Evolutionary conservation across 2,888 invertebrate genomes (phyloP).

Genomic region (Pachymerium ferrugineum): DNA sequence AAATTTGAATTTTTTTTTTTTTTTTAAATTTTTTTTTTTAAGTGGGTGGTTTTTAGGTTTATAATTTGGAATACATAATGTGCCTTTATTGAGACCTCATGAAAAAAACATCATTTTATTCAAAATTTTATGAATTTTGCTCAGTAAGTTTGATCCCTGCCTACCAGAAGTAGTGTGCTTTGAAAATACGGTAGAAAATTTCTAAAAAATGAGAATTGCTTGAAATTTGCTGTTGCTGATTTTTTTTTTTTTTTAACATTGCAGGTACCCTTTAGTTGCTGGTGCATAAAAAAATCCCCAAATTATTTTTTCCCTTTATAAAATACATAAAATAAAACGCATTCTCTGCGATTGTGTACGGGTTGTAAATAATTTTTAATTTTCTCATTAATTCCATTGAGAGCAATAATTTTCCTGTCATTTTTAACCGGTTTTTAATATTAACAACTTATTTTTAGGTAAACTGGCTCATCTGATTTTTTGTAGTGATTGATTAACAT

Average conservation of each 20-base stretch:
- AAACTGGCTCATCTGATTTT: neutral
- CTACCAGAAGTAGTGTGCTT: constrained; percentile 6
- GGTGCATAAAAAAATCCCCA: neutral
- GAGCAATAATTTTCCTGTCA: neutral
- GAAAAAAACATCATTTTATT: too few species aligned
- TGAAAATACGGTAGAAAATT: too few species aligned
- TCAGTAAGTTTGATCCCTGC: neutral
- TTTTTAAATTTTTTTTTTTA: neutral
- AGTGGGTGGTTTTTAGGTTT: too few species aligned
- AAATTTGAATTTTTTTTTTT: constrained; percentile 1
- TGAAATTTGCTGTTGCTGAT: neutral
- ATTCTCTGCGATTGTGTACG: neutral
- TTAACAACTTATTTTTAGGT: neutral
- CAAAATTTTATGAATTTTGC: constrained; percentile 7
- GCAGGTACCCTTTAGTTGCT: constrained; percentile 3
- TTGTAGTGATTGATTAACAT: neutral
- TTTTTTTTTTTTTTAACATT: neutral
- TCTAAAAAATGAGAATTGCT: too few species aligned
- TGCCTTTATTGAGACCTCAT: constrained; percentile 11
- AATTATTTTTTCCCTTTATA: neutral
- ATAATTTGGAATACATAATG: neutral
- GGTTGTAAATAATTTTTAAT: constrained; percentile 6
- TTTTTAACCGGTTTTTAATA: neutral
- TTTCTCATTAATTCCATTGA: neutral
- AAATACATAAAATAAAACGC: too few species aligned